Percentiles rank a stretch among this genome's conserved stretches.
Conservation (phyloP, 2,888 invertebrate species). For the Leucophenga maculata region DNA sequence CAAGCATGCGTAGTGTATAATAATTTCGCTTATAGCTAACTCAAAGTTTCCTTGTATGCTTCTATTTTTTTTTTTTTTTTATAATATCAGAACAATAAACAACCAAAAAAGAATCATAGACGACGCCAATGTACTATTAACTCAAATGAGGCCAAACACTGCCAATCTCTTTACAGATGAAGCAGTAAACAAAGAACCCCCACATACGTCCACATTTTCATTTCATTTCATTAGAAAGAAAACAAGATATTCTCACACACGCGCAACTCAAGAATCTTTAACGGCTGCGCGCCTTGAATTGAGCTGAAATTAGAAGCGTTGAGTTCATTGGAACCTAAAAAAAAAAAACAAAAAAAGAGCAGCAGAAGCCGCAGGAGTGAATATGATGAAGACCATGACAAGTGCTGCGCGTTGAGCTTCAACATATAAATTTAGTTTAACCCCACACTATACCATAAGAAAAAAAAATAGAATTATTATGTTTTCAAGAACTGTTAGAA, state of each 20-base stretch:
- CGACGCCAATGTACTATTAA: conserved; percentile 13
- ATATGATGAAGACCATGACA: conserved; percentile 14
- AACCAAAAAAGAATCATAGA: conserved; percentile 37
- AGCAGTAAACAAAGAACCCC: conserved; percentile 51
- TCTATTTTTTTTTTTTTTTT: not conserved
- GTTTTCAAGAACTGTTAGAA: conserved; percentile 7
- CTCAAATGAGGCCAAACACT: conserved; percentile 54
- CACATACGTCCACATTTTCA: conserved; percentile 22
- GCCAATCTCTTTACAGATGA: conserved; percentile 24
- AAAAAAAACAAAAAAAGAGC: no score
- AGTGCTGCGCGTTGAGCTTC: conserved; percentile 33
- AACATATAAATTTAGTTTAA: conserved; percentile 41
- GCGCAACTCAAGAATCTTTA: conserved; percentile 32
- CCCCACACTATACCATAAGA: conserved; percentile 22
- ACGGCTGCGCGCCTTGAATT: conserved; percentile 32
- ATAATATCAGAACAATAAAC: conserved; percentile 28
- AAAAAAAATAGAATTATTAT: conserved; percentile 6
- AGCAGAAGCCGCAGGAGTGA: not conserved
- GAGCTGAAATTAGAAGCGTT: not conserved
- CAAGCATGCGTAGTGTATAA: not conserved
- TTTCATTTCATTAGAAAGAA: conserved; percentile 36
- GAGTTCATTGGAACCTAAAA: no score
- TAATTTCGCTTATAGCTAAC: not conserved
- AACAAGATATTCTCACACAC: conserved; percentile 32
- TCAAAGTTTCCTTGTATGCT: not conserved